Evolutionary conservation across 2,888 invertebrate species (phyloP).

Genomic region (Ametastegia equiseti): DNA sequence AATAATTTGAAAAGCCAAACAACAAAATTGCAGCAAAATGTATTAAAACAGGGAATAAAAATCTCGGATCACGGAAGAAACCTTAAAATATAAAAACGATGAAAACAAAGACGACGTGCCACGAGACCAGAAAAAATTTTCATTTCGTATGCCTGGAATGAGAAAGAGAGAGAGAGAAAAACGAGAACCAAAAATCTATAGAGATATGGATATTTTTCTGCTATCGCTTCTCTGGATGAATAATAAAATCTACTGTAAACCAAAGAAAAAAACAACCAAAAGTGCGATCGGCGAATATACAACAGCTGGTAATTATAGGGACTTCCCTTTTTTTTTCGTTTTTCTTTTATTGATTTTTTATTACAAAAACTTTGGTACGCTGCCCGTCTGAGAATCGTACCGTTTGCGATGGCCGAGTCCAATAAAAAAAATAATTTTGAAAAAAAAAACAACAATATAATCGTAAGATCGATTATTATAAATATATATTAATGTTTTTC

Average conservation of each 20-base stretch:
- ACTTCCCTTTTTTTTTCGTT: too few relatives aligned
- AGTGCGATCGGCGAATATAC: background rate
- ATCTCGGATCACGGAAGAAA: too few relatives aligned
- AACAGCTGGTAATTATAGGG: background rate
- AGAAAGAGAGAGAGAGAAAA: too few relatives aligned
- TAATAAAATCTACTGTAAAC: background rate
- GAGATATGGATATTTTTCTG: background rate
- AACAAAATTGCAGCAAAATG: too few relatives aligned
- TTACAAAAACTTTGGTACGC: background rate
- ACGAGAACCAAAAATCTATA: background rate
- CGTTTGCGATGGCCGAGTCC: slow-evolving; percentile 3
- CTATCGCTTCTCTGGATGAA: background rate
- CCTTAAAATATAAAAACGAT: too few relatives aligned
- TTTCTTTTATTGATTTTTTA: too few relatives aligned
- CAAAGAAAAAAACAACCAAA: background rate
- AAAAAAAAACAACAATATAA: background rate
- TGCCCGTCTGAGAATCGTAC: background rate
- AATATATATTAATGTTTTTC: background rate
- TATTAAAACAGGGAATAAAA: too few relatives aligned
- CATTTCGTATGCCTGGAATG: too few relatives aligned
- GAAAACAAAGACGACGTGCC: too few relatives aligned
- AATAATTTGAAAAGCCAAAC: too few relatives aligned
- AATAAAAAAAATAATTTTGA: background rate
- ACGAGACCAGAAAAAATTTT: too few relatives aligned
- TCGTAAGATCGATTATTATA: background rate